Percentiles rank a stretch among this genome's conserved stretches.
These are phyloP conservation scores for Epinephelus malabaricus DNA, from an alignment of 2,797 vertebrate species.

Conservation along the genomic window DNA sequence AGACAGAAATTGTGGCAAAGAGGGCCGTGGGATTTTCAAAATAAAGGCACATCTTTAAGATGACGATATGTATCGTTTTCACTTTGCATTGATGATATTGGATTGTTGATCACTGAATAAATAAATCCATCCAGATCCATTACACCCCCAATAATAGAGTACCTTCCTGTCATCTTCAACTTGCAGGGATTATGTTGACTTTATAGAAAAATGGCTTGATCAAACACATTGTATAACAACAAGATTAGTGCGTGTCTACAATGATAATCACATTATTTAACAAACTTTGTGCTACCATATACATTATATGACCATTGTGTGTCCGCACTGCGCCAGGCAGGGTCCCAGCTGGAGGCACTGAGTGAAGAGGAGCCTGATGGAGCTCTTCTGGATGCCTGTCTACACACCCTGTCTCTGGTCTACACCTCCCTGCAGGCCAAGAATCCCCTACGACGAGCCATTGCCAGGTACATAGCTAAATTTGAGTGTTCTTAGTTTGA, in stretches of 20 bases:
- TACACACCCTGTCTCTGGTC: slow-evolving; percentile 86
- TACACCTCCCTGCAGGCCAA: slow-evolving; percentile 89
- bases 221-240: not conserved
- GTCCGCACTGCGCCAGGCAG: slow-evolving; percentile 78
- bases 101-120: too few species aligned
- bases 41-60: too few species aligned
- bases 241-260: not conserved
- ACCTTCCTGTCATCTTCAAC: not conserved
- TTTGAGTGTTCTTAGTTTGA: not conserved
- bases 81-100: too few species aligned
- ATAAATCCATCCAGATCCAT: too few species aligned
- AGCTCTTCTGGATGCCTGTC: slow-evolving; percentile 84
- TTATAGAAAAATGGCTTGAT: not conserved
- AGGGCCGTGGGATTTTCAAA: too few species aligned
- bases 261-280: not conserved
- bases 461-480: slow-evolving; percentile 87
- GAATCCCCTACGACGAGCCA: slow-evolving; percentile 92
- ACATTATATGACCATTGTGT: slow-evolving; percentile 16
- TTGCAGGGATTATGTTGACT: not conserved
- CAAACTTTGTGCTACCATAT: too few species aligned
- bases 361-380: slow-evolving; percentile 67
- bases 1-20: too few species aligned
- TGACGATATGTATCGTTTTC: too few species aligned
- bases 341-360: slow-evolving; percentile 86
- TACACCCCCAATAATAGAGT: too few species aligned